phyloP scores from a whole-genome alignment of 2,888 invertebrate species.

The Papilio gigon region DNA sequence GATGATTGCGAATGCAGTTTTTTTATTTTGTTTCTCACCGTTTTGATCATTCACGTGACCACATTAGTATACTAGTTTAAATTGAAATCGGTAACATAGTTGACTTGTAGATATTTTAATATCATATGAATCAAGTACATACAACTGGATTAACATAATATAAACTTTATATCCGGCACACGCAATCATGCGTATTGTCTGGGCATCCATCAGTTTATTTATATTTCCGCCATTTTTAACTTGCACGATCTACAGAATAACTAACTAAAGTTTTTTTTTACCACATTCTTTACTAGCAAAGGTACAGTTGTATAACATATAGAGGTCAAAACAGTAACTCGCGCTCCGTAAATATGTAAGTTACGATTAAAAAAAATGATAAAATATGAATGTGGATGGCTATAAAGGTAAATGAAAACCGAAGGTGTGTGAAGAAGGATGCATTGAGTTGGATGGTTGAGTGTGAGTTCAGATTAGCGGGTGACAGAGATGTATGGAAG shows the following conservation, averaged over 20 bases:
- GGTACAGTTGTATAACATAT: too few relatives aligned
- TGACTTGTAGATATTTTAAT: background rate
- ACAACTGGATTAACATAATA: background rate
- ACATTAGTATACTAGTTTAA: too few relatives aligned
- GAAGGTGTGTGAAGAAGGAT: too few relatives aligned
- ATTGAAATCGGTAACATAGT: background rate
- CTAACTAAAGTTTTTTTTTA: background rate
- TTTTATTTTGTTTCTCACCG: background rate
- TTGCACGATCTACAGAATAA: background rate
- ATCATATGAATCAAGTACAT: background rate
- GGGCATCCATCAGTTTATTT: slow-evolving; percentile 6
- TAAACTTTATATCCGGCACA: background rate
- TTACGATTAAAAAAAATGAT: too few relatives aligned
- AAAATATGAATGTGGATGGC: too few relatives aligned
- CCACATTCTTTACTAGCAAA: too few relatives aligned
- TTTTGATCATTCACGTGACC: background rate
- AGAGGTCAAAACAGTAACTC: too few relatives aligned
- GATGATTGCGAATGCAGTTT: background rate
- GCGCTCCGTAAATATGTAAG: too few relatives aligned
- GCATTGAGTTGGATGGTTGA: too few relatives aligned
- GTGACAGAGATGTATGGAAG: too few relatives aligned
- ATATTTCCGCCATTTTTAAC: background rate
- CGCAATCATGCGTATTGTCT: background rate
- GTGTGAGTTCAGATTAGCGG: too few relatives aligned
- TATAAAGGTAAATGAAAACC: too few relatives aligned